Percentiles rank a stretch among this genome's conserved stretches.
phyloP scores from a whole-genome alignment of 2,888 invertebrate species.

The Dioctria rufipes region DNA sequence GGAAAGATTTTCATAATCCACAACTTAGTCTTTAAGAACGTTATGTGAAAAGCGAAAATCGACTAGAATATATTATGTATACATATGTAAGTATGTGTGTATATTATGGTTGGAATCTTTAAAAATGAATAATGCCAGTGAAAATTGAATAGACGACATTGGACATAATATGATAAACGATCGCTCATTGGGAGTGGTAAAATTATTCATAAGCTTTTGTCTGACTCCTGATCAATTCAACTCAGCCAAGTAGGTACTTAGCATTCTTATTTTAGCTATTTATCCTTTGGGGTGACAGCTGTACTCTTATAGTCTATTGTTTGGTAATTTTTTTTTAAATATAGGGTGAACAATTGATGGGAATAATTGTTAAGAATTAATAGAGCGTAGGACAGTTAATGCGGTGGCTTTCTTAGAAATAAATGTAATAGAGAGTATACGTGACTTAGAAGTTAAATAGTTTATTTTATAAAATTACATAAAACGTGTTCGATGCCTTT shows the following conservation, averaged over 20 bases:
- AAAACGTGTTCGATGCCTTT: no score
- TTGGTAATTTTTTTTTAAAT: constrained; percentile 1
- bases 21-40: no score
- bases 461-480: no score
- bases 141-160: constrained; percentile 22
- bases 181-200: constrained; percentile 23
- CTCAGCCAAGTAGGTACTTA: constrained; percentile 30
- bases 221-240: constrained; percentile 23
- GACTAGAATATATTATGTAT: no score
- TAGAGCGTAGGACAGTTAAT: constrained; percentile 36
- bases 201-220: constrained; percentile 40
- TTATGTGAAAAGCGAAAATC: no score
- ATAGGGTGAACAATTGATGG: constrained; percentile 4
- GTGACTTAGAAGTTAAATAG: no score
- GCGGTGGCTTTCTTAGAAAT: constrained; percentile 22
- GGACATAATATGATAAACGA: constrained; percentile 37
- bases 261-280: constrained; percentile 39
- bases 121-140: constrained; percentile 21
- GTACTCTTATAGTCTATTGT: constrained; percentile 33
- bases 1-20: constrained; percentile 23
- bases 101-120: background rate
- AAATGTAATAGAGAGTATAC: background rate
- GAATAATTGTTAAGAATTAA: constrained; percentile 26
- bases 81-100: no score
- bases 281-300: constrained; percentile 41